Conservation (phyloP, 2,113 vertebrate species). For the Crotalus viridis region DNA sequence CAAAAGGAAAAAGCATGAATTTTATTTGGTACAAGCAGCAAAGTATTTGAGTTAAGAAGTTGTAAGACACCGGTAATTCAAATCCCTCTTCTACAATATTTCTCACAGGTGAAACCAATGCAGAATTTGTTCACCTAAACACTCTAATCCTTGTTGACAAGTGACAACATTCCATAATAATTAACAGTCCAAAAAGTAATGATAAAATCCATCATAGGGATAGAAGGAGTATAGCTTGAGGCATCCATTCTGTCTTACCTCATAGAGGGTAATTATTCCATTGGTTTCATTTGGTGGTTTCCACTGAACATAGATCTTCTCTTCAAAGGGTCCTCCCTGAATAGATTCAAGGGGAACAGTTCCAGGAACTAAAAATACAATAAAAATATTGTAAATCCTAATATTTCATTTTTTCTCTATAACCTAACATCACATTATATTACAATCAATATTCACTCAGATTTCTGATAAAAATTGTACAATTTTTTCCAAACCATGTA, state of each 20-base stretch:
- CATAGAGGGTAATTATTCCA: slow-evolving; percentile 94
- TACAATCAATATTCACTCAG: not conserved
- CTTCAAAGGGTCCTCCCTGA: slow-evolving; percentile 93
- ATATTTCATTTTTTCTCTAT: not conserved
- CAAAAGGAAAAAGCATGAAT: not conserved
- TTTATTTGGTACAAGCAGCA: not conserved
- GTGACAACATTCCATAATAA: not conserved
- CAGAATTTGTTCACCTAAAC: not conserved
- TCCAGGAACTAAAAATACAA: slow-evolving; percentile 80
- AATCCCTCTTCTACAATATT: not conserved
- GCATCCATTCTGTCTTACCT: slow-evolving; percentile 75
- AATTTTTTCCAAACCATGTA: not conserved
- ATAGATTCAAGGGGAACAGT: slow-evolving; percentile 91
- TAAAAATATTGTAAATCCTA: not conserved
- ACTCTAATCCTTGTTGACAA: not conserved
- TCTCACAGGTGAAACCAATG: not conserved
- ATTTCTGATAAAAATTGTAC: not conserved
- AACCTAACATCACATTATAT: not conserved
- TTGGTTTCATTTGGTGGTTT: slow-evolving; percentile 97
- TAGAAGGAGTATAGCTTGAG: slow-evolving; percentile 4
- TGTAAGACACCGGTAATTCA: not conserved
- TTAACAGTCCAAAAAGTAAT: not conserved
- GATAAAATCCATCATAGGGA: slow-evolving; percentile 6
- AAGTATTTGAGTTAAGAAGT: not conserved
- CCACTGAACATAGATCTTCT: slow-evolving; percentile 98